Conservation (phyloP, 2,797 vertebrate species). For the Apogon talboti region DNA sequence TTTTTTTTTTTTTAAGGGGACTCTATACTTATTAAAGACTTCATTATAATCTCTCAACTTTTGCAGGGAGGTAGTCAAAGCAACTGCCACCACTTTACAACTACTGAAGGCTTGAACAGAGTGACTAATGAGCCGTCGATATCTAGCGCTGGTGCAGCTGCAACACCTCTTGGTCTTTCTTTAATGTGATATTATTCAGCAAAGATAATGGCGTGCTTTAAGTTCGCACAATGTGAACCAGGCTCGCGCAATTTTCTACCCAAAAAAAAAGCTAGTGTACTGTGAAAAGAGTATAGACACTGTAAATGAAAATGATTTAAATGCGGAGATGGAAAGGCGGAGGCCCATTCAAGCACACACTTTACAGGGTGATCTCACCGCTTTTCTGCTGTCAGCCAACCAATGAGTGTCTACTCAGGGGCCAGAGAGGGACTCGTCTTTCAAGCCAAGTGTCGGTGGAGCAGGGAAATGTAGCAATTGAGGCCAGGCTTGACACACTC, state of each 20-base stretch:
- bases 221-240: constrained; percentile 31
- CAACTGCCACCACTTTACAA: constrained; percentile 23
- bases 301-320: constrained; percentile 44
- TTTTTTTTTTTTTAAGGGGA: constrained; percentile 12
- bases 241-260: too few relatives aligned
- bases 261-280: constrained; percentile 13
- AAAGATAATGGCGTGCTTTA: constrained; percentile 31
- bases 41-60: constrained; percentile 49
- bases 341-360: constrained; percentile 34
- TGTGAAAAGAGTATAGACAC: constrained; percentile 29
- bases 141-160: constrained; percentile 26
- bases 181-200: constrained; percentile 35
- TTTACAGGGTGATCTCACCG: constrained; percentile 46
- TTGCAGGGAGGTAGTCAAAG: constrained; percentile 34
- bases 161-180: constrained; percentile 31
- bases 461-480: constrained; percentile 32
- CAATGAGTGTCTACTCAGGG: constrained; percentile 34
- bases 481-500: constrained; percentile 39
- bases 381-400: constrained; percentile 54
- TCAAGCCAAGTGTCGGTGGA: constrained; percentile 50
- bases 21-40: constrained; percentile 32
- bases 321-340: constrained; percentile 28
- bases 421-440: constrained; percentile 40
- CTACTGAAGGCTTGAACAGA: constrained; percentile 31
- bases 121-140: constrained; percentile 50